These are phyloP conservation scores for Apotomis betuletana DNA, from an alignment of 2,888 invertebrate genomes.

Conservation along the genomic window DNA sequence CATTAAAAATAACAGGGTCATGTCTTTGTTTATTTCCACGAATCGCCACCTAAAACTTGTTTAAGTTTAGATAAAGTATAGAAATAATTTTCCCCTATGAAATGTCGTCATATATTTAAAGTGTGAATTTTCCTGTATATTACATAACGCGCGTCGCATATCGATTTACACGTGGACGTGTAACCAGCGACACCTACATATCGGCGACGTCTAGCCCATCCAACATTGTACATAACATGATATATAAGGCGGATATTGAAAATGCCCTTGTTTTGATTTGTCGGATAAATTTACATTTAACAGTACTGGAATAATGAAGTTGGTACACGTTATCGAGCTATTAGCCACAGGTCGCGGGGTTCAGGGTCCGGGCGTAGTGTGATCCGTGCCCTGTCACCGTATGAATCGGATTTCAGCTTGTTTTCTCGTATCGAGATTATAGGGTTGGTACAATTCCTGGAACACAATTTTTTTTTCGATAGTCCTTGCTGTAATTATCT, in stretches of 20 bases:
- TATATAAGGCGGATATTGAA: constrained; percentile 24
- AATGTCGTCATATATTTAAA: neutral
- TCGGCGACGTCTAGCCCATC: constrained; percentile 2
- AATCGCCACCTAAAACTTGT: too few species aligned
- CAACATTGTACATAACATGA: constrained; percentile 3
- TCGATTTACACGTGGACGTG: neutral
- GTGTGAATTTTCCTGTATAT: neutral
- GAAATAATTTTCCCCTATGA: too few species aligned
- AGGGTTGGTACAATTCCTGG: constrained; percentile 2
- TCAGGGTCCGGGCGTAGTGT: neutral
- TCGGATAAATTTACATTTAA: constrained; percentile 38
- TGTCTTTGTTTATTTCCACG: too few species aligned
- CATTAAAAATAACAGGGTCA: too few species aligned
- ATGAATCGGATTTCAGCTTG: constrained; percentile 48
- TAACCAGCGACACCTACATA: constrained; percentile 13
- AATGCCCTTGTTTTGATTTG: constrained; percentile 29
- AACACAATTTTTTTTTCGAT: too few species aligned
- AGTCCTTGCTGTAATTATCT: too few species aligned
- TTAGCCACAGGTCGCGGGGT: constrained; percentile 11
- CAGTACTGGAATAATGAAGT: constrained; percentile 13
- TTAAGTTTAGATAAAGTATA: too few species aligned
- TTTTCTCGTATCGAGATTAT: constrained; percentile 46
- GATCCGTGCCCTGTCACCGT: constrained; percentile 31
- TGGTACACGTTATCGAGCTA: constrained; percentile 32
- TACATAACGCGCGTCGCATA: neutral